Conservation (phyloP, 2,797 vertebrate species). For the Dipus sagitta region DNA sequence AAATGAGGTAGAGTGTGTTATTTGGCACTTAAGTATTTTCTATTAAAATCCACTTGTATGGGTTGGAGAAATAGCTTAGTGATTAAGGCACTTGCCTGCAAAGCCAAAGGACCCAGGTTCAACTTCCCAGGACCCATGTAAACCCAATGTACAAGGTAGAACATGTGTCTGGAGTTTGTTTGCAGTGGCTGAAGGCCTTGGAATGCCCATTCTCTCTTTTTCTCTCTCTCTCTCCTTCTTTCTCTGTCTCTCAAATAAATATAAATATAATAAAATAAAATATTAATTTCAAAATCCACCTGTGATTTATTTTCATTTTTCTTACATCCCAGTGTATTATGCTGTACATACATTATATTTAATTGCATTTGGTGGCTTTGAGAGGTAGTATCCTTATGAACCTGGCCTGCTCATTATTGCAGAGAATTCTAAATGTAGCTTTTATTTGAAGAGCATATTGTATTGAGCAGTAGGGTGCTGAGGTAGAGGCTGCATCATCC, state of each 20-base stretch:
- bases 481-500: not conserved
- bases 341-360: not conserved
- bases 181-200: too few species aligned
- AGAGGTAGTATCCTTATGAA: constrained; percentile 29
- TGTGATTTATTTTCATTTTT: not conserved
- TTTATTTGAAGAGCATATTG: not conserved
- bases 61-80: too few species aligned
- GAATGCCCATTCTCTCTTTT: too few species aligned
- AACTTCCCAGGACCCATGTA: too few species aligned
- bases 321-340: not conserved
- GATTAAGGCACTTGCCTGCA: too few species aligned
- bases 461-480: not conserved
- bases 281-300: too few species aligned
- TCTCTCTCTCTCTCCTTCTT: too few species aligned
- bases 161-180: too few species aligned
- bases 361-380: constrained; percentile 11
- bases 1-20: not conserved
- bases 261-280: too few species aligned
- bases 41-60: not conserved
- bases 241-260: too few species aligned
- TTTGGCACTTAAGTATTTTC: not conserved
- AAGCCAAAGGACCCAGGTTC: too few species aligned
- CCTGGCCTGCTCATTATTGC: not conserved
- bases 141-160: too few species aligned
- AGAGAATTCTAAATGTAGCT: not conserved